phyloP scores from a whole-genome alignment of 2,797 vertebrate species.

The Choloepus didactylus region DNA sequence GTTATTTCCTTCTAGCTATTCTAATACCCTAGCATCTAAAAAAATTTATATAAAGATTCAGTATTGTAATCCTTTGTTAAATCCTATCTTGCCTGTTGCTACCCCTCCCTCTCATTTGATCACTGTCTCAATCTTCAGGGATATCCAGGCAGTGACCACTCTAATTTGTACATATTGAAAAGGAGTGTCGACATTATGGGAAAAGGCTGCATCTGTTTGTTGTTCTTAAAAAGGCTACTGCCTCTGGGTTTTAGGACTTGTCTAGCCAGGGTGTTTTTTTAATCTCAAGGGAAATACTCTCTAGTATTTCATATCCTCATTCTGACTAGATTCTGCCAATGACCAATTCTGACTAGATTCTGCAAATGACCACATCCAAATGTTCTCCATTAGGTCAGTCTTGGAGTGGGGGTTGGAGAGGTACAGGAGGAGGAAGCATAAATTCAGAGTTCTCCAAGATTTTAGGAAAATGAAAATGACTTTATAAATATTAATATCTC shows the following conservation, averaged over 20 bases:
- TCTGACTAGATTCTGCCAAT: slow-evolving; percentile 59
- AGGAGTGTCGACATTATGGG: too few relatives aligned
- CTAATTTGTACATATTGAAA: too few relatives aligned
- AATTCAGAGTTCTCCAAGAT: slow-evolving; percentile 57
- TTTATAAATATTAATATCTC: slow-evolving; percentile 61
- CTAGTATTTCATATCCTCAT: slow-evolving; percentile 62
- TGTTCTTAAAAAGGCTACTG: not conserved
- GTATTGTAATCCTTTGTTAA: too few relatives aligned
- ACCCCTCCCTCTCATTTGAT: too few relatives aligned
- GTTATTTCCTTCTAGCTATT: too few relatives aligned
- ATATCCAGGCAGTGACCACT: too few relatives aligned
- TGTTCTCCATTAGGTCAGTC: slow-evolving; percentile 59
- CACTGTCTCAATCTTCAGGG: too few relatives aligned
- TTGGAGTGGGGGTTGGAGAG: not conserved
- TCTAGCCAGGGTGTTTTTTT: not conserved
- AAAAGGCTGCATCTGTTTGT: too few relatives aligned
- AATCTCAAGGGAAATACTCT: slow-evolving; percentile 64
- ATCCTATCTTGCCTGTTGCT: too few relatives aligned
- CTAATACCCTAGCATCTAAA: too few relatives aligned
- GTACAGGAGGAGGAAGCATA: slow-evolving; percentile 39
- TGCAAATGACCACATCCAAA: slow-evolving; percentile 47
- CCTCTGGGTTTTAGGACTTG: too few relatives aligned
- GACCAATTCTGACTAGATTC: slow-evolving; percentile 2
- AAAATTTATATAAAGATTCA: too few relatives aligned
- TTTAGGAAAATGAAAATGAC: slow-evolving; percentile 69